A percentile compares a stretch with the other conserved stretches of the same genome.
These are phyloP conservation scores for Callopanchax toddi DNA, from an alignment of 2,113 vertebrate genomes.

Conservation along the genomic window DNA sequence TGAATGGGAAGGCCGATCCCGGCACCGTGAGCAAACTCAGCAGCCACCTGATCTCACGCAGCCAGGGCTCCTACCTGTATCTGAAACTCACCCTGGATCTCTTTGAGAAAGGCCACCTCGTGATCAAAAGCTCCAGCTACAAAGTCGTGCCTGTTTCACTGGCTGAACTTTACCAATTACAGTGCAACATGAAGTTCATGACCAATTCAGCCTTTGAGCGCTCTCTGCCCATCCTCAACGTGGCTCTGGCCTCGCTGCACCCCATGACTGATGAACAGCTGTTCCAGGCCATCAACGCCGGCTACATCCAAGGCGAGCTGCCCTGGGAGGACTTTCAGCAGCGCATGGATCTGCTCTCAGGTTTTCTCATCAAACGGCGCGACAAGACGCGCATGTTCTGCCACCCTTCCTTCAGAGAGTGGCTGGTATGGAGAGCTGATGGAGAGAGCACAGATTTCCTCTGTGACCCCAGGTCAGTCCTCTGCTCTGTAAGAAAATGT, in stretches of 20 bases:
- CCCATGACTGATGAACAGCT: slow-evolving; percentile 98
- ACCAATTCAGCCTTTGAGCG: slow-evolving; percentile 93
- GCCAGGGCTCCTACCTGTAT: slow-evolving; percentile 96
- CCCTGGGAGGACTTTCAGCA: slow-evolving; percentile 95
- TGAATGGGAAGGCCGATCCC: slow-evolving; percentile 93
- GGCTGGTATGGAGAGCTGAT: slow-evolving; percentile 96
- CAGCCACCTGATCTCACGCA: slow-evolving; percentile 92
- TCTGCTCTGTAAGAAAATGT: slow-evolving; percentile 11
- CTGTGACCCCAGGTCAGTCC: slow-evolving; percentile 92
- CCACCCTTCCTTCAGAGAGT: slow-evolving; percentile 97
- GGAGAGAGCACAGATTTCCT: slow-evolving; percentile 94
- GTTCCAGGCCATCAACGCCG: slow-evolving; percentile 92
- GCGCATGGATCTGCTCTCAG: slow-evolving; percentile 91
- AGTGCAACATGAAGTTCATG: slow-evolving; percentile 99
- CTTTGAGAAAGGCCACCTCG: slow-evolving; percentile 93
- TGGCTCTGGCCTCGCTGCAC: slow-evolving; percentile 93
- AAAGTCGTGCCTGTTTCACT: slow-evolving; percentile 97
- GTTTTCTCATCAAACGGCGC: slow-evolving; percentile 91
- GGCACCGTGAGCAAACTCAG: slow-evolving; percentile 89
- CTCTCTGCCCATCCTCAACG: slow-evolving; percentile 89
- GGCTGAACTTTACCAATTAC: slow-evolving; percentile 95
- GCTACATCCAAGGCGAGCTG: slow-evolving; percentile 84
- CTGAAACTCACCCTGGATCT: slow-evolving; percentile 96
- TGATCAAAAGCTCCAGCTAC: slow-evolving; percentile 97
- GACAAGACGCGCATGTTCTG: slow-evolving; percentile 99